Conservation (phyloP, 2,113 vertebrate species). For the Syngnathoides biaculeatus region DNA sequence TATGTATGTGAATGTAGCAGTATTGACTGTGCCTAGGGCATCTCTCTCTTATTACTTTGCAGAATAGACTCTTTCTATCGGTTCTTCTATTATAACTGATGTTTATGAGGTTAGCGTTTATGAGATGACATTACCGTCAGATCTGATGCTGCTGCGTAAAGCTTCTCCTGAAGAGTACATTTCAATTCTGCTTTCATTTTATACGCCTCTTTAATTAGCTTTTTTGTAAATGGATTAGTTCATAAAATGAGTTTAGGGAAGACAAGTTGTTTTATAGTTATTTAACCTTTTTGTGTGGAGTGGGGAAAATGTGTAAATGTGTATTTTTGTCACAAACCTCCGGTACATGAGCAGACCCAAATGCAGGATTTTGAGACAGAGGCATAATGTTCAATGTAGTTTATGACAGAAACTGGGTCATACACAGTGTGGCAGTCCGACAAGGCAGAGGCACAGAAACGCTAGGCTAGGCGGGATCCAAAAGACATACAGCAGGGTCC, state of each 20-base stretch:
- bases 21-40: constrained; percentile 41
- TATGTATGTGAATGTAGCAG: constrained; percentile 8
- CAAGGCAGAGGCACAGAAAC: no score
- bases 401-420: no score
- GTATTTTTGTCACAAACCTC: no score
- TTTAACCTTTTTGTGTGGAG: background rate
- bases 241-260: background rate
- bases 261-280: background rate
- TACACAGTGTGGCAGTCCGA: no score
- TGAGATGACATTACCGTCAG: constrained; percentile 7
- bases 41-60: constrained; percentile 47
- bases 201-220: background rate
- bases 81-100: constrained; percentile 25
- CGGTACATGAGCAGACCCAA: no score
- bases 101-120: constrained; percentile 20
- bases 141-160: constrained; percentile 12
- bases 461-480: no score
- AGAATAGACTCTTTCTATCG: constrained; percentile 28
- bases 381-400: no score
- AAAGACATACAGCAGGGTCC: no score
- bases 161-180: background rate
- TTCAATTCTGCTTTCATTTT: background rate
- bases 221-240: background rate
- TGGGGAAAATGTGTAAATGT: background rate
- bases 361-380: no score